These are phyloP conservation scores for Dromas ardeola DNA, from an alignment of 2,113 vertebrate species.

Conservation along the genomic window DNA sequence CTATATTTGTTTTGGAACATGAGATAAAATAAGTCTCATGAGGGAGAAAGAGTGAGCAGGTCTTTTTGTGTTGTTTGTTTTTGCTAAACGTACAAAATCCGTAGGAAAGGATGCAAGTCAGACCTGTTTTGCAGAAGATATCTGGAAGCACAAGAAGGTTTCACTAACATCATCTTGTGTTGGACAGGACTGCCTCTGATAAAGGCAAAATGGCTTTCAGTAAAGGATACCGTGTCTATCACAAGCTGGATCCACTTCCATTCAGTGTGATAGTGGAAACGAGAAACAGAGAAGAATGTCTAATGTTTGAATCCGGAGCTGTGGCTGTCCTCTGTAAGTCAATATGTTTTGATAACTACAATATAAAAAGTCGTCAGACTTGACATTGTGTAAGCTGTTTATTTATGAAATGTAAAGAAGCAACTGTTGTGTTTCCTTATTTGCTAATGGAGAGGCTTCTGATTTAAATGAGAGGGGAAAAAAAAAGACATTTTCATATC, in stretches of 20 bases:
- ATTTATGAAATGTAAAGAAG: not conserved
- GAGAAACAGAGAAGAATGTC: conserved; percentile 90
- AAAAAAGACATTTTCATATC: not conserved
- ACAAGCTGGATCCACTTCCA: conserved; percentile 94
- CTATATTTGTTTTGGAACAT: not conserved
- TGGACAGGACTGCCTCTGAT: conserved; percentile 56
- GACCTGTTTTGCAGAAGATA: not conserved
- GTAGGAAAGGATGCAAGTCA: not conserved
- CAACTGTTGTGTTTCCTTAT: not conserved
- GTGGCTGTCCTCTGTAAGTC: conserved; percentile 96
- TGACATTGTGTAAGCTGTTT: not conserved
- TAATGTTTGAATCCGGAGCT: conserved; percentile 96
- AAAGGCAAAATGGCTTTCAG: conserved; percentile 92
- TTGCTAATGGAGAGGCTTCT: not conserved
- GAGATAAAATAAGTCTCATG: not conserved
- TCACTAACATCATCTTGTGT: conserved; percentile 10
- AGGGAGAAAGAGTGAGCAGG: not conserved
- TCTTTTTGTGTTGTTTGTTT: not conserved
- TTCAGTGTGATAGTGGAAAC: conserved; percentile 96
- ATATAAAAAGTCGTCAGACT: not conserved
- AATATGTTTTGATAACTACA: not conserved
- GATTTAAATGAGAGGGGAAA: not conserved
- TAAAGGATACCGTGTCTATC: conserved; percentile 96
- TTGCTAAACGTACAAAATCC: not conserved
- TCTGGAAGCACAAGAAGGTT: not conserved